phyloP scores from a whole-genome alignment of 2,113 vertebrate species.

The Cololabis saira region DNA sequence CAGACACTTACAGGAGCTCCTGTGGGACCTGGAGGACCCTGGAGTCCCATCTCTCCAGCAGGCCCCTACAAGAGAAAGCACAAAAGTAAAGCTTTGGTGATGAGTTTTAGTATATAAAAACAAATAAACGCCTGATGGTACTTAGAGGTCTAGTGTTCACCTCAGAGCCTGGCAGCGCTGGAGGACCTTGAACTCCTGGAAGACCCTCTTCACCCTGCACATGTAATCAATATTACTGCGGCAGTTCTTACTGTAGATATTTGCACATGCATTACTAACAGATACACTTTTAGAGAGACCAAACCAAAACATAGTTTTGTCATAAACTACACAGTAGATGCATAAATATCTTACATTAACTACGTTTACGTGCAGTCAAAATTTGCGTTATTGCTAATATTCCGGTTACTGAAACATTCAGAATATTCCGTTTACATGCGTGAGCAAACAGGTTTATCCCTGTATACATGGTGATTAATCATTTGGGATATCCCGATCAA shows the following conservation, averaged over 20 bases:
- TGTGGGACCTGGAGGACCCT: conserved; percentile 72
- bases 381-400: no score
- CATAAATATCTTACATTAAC: no score
- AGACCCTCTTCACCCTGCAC: conserved; percentile 82
- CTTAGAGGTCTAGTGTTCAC: conserved; percentile 60
- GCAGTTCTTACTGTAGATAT: not conserved
- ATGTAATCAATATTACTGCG: conserved; percentile 3
- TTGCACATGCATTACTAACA: conserved; percentile 3
- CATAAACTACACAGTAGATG: not conserved
- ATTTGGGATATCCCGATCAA: no score
- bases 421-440: no score
- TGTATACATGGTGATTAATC: no score
- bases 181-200: conserved; percentile 78
- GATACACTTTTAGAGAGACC: not conserved
- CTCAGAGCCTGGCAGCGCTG: conserved; percentile 76
- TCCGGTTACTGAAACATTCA: no score
- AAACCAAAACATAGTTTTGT: not conserved
- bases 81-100: not conserved
- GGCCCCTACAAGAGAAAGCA: conserved; percentile 72
- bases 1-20: conserved; percentile 78
- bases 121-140: not conserved
- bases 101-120: no score
- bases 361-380: no score
- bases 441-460: no score
- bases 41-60: conserved; percentile 79